These are phyloP conservation scores for Athrips mouffetella DNA, from an alignment of 2,888 invertebrate genomes.

Conservation along the genomic window DNA sequence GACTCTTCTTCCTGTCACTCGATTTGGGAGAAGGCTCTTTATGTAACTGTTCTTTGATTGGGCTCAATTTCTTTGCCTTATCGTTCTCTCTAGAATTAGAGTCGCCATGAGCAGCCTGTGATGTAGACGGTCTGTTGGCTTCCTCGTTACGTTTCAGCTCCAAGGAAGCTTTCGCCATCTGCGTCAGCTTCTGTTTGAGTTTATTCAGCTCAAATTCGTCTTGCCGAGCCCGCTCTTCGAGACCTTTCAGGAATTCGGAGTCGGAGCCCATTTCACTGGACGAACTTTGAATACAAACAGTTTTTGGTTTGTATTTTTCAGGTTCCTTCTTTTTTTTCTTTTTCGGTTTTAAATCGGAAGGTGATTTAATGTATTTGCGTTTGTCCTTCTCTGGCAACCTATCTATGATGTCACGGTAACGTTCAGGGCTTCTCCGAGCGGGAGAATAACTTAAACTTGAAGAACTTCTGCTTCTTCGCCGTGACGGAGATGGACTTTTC, in stretches of 20 bases:
- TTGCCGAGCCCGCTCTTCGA: slow-evolving; percentile 70
- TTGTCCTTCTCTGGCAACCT: slow-evolving; percentile 76
- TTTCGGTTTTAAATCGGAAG: slow-evolving; percentile 56
- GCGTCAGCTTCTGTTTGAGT: slow-evolving; percentile 82
- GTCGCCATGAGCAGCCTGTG: slow-evolving; percentile 28
- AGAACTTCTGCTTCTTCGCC: slow-evolving; percentile 66
- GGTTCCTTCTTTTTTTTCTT: slow-evolving; percentile 48
- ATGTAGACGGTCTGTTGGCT: slow-evolving; percentile 45
- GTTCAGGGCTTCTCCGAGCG: slow-evolving; percentile 82
- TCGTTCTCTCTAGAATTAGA: slow-evolving; percentile 21
- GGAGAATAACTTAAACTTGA: slow-evolving; percentile 84
- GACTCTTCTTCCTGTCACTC: slow-evolving; percentile 23
- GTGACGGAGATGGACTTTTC: too few species aligned
- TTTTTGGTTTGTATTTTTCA: slow-evolving; percentile 50
- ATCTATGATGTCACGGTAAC: slow-evolving; percentile 82
- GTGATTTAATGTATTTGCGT: slow-evolving; percentile 68
- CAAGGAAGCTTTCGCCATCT: slow-evolving; percentile 82
- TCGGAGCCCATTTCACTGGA: slow-evolving; percentile 79
- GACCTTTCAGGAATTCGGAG: slow-evolving; percentile 66
- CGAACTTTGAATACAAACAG: slow-evolving; percentile 78
- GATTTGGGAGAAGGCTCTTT: slow-evolving; percentile 2
- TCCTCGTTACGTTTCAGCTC: slow-evolving; percentile 45
- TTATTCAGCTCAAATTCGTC: slow-evolving; percentile 82
- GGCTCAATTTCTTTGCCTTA: slow-evolving; percentile 26
- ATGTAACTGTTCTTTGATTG: slow-evolving; percentile 5